A percentile compares a stretch with the other conserved stretches of the same genome.
Conservation (phyloP, 2,113 vertebrate genomes). For the Trochalopteron elliotii region DNA sequence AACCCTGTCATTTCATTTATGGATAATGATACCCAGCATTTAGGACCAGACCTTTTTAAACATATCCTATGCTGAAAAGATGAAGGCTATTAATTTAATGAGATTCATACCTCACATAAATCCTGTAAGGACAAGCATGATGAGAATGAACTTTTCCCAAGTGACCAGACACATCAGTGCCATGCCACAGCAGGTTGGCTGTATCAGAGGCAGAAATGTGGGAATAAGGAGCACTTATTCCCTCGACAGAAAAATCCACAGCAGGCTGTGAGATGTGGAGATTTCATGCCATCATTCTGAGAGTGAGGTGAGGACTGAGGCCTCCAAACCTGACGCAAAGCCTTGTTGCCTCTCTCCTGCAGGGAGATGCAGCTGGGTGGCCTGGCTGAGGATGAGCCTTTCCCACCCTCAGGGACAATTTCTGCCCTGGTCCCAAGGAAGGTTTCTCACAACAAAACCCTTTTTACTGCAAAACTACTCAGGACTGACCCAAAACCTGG, state of each 20-base stretch:
- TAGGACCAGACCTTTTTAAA: conserved; percentile 13
- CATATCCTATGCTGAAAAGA: background rate
- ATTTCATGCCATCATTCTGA: background rate
- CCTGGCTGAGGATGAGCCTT: accelerated
- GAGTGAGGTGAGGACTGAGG: background rate
- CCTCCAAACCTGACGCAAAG: background rate
- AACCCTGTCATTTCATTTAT: conserved; percentile 4
- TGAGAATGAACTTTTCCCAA: background rate
- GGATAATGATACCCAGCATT: background rate
- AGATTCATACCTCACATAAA: background rate
- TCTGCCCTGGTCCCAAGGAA: background rate
- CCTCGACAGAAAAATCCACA: background rate
- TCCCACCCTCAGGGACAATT: background rate
- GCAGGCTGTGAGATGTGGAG: background rate
- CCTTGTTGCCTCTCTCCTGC: background rate
- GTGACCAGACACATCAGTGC: background rate
- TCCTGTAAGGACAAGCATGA: background rate
- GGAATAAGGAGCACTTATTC: background rate
- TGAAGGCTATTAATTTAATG: conserved; percentile 28
- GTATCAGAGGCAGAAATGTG: background rate
- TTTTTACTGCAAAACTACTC: background rate
- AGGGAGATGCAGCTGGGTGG: accelerated
- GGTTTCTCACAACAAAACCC: background rate
- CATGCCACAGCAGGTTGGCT: background rate
- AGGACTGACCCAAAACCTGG: background rate